Evolutionary conservation across 1,140 invertebrate species (phyloP), one percentile per base, ranked within the genome.

Genomic region (Pinna nobilis): DNA sequence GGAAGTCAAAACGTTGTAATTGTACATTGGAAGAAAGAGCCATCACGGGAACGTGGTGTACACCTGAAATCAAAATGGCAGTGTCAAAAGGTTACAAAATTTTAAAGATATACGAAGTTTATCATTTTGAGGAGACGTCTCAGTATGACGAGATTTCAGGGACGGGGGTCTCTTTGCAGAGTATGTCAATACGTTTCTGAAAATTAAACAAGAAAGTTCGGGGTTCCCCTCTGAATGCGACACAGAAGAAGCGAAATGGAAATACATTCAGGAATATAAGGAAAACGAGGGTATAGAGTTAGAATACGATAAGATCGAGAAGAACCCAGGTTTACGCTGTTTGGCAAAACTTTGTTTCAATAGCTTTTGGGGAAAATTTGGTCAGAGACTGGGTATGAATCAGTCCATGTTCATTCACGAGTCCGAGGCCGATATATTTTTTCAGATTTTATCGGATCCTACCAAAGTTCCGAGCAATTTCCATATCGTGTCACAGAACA

Each of bases 31-130:
- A 37, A n/a, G 55, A 74, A 2, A 61, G 64, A 39, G 30, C 13
- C 1, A 50, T 74, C 13, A 61, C 30, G 4, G 63, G 71, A 23
- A 74, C 64, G 15, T 68, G 71, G 71, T 67, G 64, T 68, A 74
- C 71, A 20, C 53, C 64, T 2, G 70, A 73, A 73, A 32, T 73
- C 2, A 23, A 68, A 35, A 82, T 85, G 66, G 89, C 89, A 0
- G 28, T 85, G 2, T 50, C 82, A 30, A 69, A 71, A 53, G 87
- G 87, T 0, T 89, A 90, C 49, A 74, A 77, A 70, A 79, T 90
- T 39, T 3, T 86, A 4, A 63, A 86, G 13, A 78, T 89, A 15
- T 82, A 77, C 44, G 86, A 90, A 77, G 79, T 89, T 9, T 90
- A 87, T 84, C 71, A 88, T 41, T 81, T 57, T 33, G 44, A 61